Evolutionary conservation across 2,113 vertebrate genomes (phyloP).

Genomic region (Boulengeromyrus knoepffleri): DNA sequence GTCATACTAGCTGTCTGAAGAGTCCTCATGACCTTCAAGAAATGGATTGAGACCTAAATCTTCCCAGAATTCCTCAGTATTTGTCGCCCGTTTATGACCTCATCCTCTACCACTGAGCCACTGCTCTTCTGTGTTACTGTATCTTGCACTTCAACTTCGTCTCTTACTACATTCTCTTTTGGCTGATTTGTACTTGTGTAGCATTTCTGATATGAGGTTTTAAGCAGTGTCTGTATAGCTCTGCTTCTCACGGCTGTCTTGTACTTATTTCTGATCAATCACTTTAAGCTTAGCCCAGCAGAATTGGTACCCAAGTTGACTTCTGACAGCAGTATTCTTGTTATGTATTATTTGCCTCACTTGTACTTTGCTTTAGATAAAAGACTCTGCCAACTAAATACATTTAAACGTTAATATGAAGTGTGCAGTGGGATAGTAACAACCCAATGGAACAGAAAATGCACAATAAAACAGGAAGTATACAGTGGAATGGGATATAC

Average conservation of each 20-base stretch:
- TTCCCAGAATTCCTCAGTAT: not conserved
- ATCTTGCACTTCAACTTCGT: not conserved
- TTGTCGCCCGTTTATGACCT: not conserved
- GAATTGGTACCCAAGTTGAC: not conserved
- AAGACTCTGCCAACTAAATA: not conserved
- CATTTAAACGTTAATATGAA: not conserved
- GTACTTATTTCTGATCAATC: not conserved
- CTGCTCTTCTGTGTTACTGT: not conserved
- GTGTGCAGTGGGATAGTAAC: not conserved
- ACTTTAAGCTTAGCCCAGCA: not conserved
- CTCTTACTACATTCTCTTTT: not conserved
- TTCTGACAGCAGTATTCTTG: not conserved
- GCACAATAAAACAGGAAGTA: not conserved
- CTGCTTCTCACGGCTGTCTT: not conserved
- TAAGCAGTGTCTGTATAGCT: not conserved
- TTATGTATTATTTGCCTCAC: not conserved
- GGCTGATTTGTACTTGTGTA: not conserved
- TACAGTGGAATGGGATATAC: not conserved
- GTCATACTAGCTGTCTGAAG: not conserved
- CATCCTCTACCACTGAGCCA: not conserved
- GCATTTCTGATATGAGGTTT: not conserved
- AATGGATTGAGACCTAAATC: not conserved
- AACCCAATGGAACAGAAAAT: not conserved
- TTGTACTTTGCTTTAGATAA: not conserved
- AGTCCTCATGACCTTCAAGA: not conserved